Evolutionary conservation across 1,140 invertebrate species (phyloP).

Genomic region (Neodiprion virginianus): DNA sequence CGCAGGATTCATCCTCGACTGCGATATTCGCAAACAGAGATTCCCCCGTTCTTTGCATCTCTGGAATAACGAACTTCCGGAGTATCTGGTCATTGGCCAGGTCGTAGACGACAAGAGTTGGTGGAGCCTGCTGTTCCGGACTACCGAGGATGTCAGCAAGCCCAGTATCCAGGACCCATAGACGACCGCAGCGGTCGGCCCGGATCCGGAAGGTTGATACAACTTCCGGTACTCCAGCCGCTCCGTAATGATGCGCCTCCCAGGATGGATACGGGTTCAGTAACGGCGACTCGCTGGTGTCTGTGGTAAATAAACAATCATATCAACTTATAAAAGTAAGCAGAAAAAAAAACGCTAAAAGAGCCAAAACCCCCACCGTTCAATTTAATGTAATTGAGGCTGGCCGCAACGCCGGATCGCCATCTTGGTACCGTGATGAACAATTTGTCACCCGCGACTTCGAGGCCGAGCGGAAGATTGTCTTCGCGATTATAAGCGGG

Average conservation of each 20-base stretch:
- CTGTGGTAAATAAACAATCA: constrained; percentile 60
- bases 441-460: constrained; percentile 68
- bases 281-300: constrained; percentile 69
- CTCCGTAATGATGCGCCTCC: constrained; percentile 67
- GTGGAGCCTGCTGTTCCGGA: constrained; percentile 59
- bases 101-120: constrained; percentile 76
- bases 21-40: constrained; percentile 80
- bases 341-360: constrained; percentile 7
- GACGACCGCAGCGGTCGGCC: constrained; percentile 75
- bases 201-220: constrained; percentile 76
- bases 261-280: constrained; percentile 78
- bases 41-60: constrained; percentile 69
- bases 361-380: constrained; percentile 65
- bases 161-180: constrained; percentile 81
- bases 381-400: constrained; percentile 74
- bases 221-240: constrained; percentile 67
- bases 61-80: constrained; percentile 68
- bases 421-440: constrained; percentile 78
- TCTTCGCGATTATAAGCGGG: constrained; percentile 65
- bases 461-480: constrained; percentile 74
- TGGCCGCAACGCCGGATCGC: constrained; percentile 74
- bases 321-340: not conserved
- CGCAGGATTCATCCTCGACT: constrained; percentile 73
- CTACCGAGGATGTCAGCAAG: constrained; percentile 68
- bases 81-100: constrained; percentile 74